Conservation (phyloP, 1,140 invertebrate species). For the Diabrotica virgifera region DNA sequence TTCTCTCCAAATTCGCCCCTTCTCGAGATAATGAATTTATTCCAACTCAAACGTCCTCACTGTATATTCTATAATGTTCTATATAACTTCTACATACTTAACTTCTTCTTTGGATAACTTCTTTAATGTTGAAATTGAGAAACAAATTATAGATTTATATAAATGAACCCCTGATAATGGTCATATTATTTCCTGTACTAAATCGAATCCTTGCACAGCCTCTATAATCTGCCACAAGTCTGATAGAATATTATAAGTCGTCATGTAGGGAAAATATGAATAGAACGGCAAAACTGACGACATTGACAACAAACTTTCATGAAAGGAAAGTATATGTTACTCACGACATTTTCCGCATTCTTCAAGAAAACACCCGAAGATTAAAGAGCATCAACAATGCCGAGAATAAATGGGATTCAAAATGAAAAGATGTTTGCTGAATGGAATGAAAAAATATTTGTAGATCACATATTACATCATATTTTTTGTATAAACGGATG, state of each 20-base stretch:
- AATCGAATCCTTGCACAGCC: neutral
- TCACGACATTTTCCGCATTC: slow-evolving; percentile 14
- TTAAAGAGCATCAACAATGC: neutral
- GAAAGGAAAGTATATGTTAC: slow-evolving; percentile 16
- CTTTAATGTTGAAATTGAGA: no score
- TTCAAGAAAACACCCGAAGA: slow-evolving; percentile 4
- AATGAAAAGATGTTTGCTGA: slow-evolving; percentile 3
- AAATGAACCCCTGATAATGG: no score
- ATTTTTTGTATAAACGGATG: neutral
- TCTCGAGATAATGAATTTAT: no score
- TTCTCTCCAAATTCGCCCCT: no score
- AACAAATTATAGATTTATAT: no score
- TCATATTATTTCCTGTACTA: no score
- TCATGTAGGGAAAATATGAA: slow-evolving; percentile 10
- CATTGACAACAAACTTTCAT: slow-evolving; percentile 18
- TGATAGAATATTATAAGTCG: slow-evolving; percentile 17
- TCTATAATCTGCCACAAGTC: neutral
- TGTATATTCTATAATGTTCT: no score
- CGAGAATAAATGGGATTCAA: slow-evolving; percentile 4
- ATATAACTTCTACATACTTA: no score
- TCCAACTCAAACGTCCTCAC: no score
- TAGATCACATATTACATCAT: slow-evolving; percentile 1
- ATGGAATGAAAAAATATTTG: neutral
- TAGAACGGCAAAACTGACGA: slow-evolving; percentile 12
- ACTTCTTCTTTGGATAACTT: no score